Evolutionary conservation across 1,140 invertebrate genomes (phyloP).

Genomic region (Solen grandis): DNA sequence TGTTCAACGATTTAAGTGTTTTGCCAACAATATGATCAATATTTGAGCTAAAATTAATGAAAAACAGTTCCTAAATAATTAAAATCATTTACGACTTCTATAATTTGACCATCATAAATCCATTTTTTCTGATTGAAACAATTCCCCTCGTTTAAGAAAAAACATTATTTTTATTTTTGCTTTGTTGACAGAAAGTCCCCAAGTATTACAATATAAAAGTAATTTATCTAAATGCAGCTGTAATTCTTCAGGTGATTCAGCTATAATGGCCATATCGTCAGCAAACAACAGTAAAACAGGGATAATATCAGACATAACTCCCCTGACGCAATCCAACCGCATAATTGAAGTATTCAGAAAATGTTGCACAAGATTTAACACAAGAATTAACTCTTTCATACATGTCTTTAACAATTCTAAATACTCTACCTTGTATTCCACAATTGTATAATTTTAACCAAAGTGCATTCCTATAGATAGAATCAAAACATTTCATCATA

Average conservation of each 20-base stretch:
- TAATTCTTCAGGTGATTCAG: neutral
- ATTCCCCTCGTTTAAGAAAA: slow-evolving; percentile 45
- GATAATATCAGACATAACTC: slow-evolving; percentile 15
- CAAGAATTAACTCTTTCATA: slow-evolving; percentile 41
- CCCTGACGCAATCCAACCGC: slow-evolving; percentile 34
- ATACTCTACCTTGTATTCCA: slow-evolving; percentile 31
- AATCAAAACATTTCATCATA: slow-evolving; percentile 25
- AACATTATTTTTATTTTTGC: slow-evolving; percentile 25
- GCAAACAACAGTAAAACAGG: neutral
- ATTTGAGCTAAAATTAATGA: neutral
- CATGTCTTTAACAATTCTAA: slow-evolving; percentile 24
- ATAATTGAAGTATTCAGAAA: slow-evolving; percentile 37
- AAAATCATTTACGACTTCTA: slow-evolving; percentile 9
- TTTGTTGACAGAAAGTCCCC: slow-evolving; percentile 34
- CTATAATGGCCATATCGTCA: neutral
- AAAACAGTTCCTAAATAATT: neutral
- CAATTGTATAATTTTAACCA: slow-evolving; percentile 29
- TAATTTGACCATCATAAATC: slow-evolving; percentile 1
- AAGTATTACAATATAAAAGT: neutral
- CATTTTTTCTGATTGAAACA: neutral
- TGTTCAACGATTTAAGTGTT: neutral
- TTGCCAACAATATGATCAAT: neutral
- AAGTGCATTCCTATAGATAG: slow-evolving; percentile 40
- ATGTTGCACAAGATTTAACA: slow-evolving; percentile 23
- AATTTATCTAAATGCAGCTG: neutral